phyloP scores from a whole-genome alignment of 2,797 vertebrate genomes.

The Rallus crepitans region DNA sequence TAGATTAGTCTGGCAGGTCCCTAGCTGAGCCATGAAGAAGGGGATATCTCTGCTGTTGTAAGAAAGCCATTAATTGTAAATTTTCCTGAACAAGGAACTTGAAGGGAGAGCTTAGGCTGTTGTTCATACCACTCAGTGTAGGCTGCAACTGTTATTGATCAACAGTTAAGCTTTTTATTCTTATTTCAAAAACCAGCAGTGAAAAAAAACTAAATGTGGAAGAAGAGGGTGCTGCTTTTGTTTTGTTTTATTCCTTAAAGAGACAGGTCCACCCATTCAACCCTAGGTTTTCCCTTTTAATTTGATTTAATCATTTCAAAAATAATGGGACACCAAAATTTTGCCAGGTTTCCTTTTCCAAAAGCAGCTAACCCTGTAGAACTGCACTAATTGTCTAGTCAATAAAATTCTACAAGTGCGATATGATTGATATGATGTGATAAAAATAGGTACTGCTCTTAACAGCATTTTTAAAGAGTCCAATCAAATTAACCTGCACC shows the following conservation, averaged over 20 bases:
- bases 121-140: slow-evolving; percentile 80
- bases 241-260: slow-evolving; percentile 51
- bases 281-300: background rate
- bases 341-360: background rate
- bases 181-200: slow-evolving; percentile 77
- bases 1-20: slow-evolving; percentile 97
- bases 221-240: background rate
- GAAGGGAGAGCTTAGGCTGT: slow-evolving; percentile 78
- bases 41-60: slow-evolving; percentile 91
- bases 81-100: slow-evolving; percentile 91
- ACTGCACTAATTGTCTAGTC: slow-evolving; percentile 60
- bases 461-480: slow-evolving; percentile 58
- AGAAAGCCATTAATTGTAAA: slow-evolving; percentile 94
- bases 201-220: slow-evolving; percentile 58
- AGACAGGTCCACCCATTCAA: background rate
- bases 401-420: slow-evolving; percentile 56
- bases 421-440: slow-evolving; percentile 61
- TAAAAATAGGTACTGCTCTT: slow-evolving; percentile 55
- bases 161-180: slow-evolving; percentile 81
- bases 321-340: slow-evolving; percentile 34
- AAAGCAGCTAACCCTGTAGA: slow-evolving; percentile 23
- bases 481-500: slow-evolving; percentile 61
- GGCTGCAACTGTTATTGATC: slow-evolving; percentile 79
- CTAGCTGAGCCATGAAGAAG: slow-evolving; percentile 88
- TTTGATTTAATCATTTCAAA: slow-evolving; percentile 41